phyloP scores from a whole-genome alignment of 2,888 invertebrate genomes.

The Pterostichus niger region DNA sequence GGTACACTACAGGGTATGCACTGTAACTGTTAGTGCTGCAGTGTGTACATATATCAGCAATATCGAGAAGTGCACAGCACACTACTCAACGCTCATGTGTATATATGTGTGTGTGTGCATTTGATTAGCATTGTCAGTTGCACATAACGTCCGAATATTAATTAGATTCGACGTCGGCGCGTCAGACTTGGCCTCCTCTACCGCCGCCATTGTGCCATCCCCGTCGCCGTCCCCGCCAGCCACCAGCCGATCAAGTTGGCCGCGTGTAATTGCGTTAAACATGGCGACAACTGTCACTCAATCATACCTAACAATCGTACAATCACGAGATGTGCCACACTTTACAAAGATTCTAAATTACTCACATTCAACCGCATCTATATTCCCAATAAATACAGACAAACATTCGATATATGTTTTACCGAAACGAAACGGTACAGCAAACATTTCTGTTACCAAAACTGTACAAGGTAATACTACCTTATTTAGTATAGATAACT shows the following conservation, averaged over 20 bases:
- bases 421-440: no score
- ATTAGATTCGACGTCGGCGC: constrained; percentile 52
- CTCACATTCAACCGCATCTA: no score
- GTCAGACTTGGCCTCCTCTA: constrained; percentile 6
- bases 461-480: no score
- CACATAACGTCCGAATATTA: constrained; percentile 61
- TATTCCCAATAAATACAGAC: no score
- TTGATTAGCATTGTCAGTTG: constrained; percentile 63
- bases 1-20: no score
- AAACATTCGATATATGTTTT: no score
- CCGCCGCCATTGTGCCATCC: background rate
- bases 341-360: no score
- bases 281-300: constrained; percentile 57
- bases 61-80: constrained; percentile 11
- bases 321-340: no score
- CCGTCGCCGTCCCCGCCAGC: background rate
- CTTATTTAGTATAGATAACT: no score
- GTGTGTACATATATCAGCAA: constrained; percentile 25
- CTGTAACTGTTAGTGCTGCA: background rate
- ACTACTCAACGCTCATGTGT: background rate
- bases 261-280: constrained; percentile 51
- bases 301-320: constrained; percentile 9
- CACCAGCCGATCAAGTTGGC: constrained; percentile 38
- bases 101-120: constrained; percentile 52
- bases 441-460: no score